Conservation (phyloP, 2,888 invertebrate species). For the Megalurothrips usitatus region DNA sequence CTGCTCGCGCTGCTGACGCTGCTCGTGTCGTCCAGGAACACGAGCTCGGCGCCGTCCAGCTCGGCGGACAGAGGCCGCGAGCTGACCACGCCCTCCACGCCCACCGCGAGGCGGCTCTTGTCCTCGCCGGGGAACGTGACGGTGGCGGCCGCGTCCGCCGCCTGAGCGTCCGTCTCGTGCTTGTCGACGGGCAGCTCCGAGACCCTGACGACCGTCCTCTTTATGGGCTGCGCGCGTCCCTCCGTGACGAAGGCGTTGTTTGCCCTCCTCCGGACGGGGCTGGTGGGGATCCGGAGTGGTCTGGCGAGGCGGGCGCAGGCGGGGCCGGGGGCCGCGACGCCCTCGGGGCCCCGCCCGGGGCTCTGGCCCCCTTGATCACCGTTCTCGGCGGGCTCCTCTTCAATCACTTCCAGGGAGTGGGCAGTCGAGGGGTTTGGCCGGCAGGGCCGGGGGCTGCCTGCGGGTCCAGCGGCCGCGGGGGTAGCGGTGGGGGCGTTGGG, state of each 20-base stretch:
- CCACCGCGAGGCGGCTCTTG: neutral
- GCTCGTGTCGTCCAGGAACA: constrained; percentile 15
- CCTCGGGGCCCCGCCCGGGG: no score
- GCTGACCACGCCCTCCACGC: neutral
- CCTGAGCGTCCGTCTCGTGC: neutral
- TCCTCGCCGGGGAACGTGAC: neutral
- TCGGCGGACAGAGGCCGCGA: neutral
- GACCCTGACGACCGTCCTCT: neutral
- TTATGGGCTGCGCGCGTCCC: neutral
- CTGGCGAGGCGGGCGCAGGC: neutral
- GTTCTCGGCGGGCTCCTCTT: neutral
- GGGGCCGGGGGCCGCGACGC: neutral
- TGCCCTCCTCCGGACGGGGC: neutral
- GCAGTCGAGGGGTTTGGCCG: neutral
- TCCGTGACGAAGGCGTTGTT: neutral
- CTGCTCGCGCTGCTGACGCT: constrained; percentile 2
- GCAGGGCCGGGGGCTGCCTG: neutral
- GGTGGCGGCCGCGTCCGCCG: neutral
- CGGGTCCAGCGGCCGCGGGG: no score
- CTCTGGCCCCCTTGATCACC: neutral
- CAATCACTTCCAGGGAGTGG: neutral
- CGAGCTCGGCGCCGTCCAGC: constrained; percentile 2
- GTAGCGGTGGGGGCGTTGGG: neutral
- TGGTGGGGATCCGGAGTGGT: neutral
- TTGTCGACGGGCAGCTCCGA: neutral